Conservation (phyloP, 2,113 vertebrate species). For the Ondatra zibethicus region DNA sequence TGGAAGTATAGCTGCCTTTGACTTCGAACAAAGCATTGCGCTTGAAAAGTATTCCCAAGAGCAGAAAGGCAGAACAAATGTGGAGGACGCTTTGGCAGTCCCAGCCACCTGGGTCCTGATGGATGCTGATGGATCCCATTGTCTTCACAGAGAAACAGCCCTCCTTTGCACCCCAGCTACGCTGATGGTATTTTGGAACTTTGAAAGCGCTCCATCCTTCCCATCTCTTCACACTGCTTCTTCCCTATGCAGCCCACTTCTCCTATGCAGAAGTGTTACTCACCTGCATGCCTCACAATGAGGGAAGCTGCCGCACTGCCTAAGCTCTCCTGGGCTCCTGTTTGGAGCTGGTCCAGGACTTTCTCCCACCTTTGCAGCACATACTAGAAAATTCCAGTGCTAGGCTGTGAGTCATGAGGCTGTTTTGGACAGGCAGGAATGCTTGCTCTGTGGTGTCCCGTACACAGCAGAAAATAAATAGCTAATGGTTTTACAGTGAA, state of each 20-base stretch:
- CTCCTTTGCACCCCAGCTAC: not conserved
- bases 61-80: not conserved
- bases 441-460: rapidly evolving
- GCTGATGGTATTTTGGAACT: too few relatives aligned
- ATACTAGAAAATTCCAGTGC: too few relatives aligned
- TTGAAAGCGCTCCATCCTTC: rapidly evolving
- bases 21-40: not conserved
- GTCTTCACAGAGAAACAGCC: not conserved
- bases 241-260: not conserved
- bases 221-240: not conserved
- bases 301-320: too few relatives aligned
- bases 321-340: not conserved
- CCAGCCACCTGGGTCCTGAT: not conserved
- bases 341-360: not conserved
- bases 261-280: not conserved
- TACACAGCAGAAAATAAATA: not conserved
- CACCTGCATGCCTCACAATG: not conserved
- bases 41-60: not conserved
- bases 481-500: not conserved
- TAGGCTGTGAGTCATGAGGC: rapidly evolving
- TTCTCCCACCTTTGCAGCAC: rapidly evolving
- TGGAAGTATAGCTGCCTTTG: not conserved
- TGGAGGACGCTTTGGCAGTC: not conserved
- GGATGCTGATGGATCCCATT: rapidly evolving
- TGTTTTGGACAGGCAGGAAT: too few relatives aligned